phyloP scores from a whole-genome alignment of 2,888 invertebrate genomes.

The Eucera pruinosa region DNA sequence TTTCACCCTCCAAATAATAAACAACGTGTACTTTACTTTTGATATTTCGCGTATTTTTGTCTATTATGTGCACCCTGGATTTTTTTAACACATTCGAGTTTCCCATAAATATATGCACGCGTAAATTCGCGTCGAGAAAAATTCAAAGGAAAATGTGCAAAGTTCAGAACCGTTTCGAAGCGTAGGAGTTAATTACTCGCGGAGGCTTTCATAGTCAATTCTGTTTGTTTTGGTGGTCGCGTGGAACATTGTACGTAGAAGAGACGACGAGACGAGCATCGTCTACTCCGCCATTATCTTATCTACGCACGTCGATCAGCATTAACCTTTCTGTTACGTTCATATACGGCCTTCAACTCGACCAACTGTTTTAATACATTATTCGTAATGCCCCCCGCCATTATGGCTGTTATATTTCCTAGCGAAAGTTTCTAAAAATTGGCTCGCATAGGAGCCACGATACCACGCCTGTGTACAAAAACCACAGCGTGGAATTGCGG shows the following conservation, averaged over 20 bases:
- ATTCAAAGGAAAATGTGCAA: not conserved
- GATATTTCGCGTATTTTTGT: too few species aligned
- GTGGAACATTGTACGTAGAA: not conserved
- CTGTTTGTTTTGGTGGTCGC: constrained; percentile 1
- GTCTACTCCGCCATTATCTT: constrained; percentile 59
- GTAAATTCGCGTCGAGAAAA: too few species aligned
- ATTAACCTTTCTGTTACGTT: constrained; percentile 55
- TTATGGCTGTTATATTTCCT: constrained; percentile 9
- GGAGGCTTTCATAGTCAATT: not conserved
- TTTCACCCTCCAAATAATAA: too few species aligned
- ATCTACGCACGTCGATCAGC: constrained; percentile 60
- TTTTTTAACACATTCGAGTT: too few species aligned
- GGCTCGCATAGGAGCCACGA: too few species aligned
- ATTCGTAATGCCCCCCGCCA: constrained; percentile 5
- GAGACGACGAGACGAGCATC: constrained; percentile 26
- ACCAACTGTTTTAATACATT: constrained; percentile 49
- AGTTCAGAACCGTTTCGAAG: not conserved
- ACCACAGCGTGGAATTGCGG: too few species aligned
- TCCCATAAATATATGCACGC: too few species aligned
- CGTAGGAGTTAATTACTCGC: not conserved
- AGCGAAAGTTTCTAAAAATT: not conserved
- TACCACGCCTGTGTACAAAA: too few species aligned
- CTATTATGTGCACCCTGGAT: too few species aligned
- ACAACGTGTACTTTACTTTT: too few species aligned
- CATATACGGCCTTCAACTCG: constrained; percentile 48